Percentiles rank a stretch among this genome's conserved stretches.
phyloP scores from a whole-genome alignment of 2,113 vertebrate species.

The Muscicapa adusta region DNA sequence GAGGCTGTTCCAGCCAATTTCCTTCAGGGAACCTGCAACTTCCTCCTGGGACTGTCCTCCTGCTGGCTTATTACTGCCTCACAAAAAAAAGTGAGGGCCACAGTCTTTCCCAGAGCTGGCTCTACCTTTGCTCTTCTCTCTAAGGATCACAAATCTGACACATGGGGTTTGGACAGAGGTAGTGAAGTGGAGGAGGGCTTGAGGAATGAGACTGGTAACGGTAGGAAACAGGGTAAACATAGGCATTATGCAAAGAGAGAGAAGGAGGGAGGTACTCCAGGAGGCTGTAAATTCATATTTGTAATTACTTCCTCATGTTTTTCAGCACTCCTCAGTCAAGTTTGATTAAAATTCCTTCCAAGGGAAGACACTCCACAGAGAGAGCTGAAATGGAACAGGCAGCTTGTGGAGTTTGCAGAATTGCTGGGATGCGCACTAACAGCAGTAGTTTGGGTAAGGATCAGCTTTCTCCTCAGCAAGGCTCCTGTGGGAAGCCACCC shows the following conservation, averaged over 20 bases:
- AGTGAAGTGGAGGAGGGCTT: constrained; percentile 20
- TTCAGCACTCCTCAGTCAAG: constrained; percentile 67
- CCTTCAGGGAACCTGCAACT: constrained; percentile 57
- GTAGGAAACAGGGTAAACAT: constrained; percentile 32
- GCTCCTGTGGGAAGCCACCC: background rate
- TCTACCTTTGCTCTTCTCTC: background rate
- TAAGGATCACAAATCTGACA: background rate
- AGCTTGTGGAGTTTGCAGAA: background rate
- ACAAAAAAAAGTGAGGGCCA: background rate
- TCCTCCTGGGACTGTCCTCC: constrained; percentile 44
- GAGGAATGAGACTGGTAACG: constrained; percentile 20
- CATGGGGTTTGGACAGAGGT: background rate
- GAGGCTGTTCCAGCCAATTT: constrained; percentile 57
- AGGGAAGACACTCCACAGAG: constrained; percentile 30
- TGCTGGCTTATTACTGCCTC: background rate
- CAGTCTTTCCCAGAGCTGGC: background rate
- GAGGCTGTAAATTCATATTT: constrained; percentile 70
- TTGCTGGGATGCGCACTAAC: background rate
- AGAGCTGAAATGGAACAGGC: background rate
- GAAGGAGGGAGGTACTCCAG: constrained; percentile 55
- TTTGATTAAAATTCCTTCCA: constrained; percentile 72
- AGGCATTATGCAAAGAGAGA: constrained; percentile 15
- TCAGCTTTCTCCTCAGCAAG: rapidly evolving
- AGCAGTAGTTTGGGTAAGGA: background rate
- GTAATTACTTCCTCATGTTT: constrained; percentile 71